Percentiles rank a stretch among this genome's conserved stretches.
Conservation (phyloP, 1,140 invertebrate genomes). For the Proctacanthus coquilletti region DNA sequence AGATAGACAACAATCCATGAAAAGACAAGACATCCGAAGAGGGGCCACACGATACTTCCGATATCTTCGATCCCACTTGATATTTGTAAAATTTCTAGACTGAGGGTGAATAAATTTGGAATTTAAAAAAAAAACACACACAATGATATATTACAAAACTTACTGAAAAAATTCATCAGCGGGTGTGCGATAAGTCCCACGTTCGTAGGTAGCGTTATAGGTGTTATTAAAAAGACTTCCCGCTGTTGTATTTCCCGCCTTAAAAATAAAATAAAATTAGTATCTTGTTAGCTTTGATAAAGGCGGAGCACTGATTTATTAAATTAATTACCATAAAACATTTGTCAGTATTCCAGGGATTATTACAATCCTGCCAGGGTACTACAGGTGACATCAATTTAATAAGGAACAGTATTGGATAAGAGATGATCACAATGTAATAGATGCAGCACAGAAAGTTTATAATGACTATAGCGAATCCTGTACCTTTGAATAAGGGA, state of each 20-base stretch:
- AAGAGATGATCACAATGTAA: slow-evolving; percentile 16
- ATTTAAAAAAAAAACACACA: slow-evolving; percentile 1
- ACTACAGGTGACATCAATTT: slow-evolving; percentile 17
- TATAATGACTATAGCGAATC: slow-evolving; percentile 17
- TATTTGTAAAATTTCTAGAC: slow-evolving; percentile 50
- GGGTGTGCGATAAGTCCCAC: no score
- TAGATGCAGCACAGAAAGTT: slow-evolving; percentile 14
- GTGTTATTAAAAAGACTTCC: no score
- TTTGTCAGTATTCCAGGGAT: neutral
- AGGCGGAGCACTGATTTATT: no score
- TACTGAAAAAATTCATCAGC: slow-evolving; percentile 79
- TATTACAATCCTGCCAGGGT: slow-evolving; percentile 14
- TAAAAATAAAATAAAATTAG: no score
- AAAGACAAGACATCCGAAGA: slow-evolving; percentile 49
- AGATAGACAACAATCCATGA: slow-evolving; percentile 66
- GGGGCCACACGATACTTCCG: slow-evolving; percentile 53
- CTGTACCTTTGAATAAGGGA: slow-evolving; percentile 15
- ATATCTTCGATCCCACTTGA: slow-evolving; percentile 46
- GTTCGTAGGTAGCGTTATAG: no score
- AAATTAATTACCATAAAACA: no score
- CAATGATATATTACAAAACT: slow-evolving; percentile 23
- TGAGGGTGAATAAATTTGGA: slow-evolving; percentile 27
- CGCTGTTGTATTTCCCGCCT: no score
- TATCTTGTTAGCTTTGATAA: no score
- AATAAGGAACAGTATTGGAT: slow-evolving; percentile 19